Evolutionary conservation across 2,797 vertebrate species (phyloP).

Genomic region (Hylomyscus alleni): DNA sequence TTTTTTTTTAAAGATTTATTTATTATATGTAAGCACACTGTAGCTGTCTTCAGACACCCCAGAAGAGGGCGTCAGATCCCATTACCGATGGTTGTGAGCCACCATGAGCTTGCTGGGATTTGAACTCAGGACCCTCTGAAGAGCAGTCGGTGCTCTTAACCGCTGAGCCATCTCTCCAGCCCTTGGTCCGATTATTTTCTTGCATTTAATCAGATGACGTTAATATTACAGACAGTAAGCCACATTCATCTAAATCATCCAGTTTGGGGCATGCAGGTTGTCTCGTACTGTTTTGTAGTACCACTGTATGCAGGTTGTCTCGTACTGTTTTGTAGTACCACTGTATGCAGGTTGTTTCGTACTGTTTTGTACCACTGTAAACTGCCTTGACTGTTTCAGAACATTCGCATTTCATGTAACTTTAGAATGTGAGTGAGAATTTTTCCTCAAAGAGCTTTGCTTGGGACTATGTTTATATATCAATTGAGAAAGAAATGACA

Average conservation of each 20-base stretch:
- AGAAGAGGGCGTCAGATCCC: no score
- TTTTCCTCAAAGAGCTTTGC: slow-evolving; percentile 12
- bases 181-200: slow-evolving; percentile 37
- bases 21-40: no score
- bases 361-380: slow-evolving; percentile 21
- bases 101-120: no score
- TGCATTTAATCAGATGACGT: not conserved
- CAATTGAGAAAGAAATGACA: not conserved
- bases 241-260: not conserved
- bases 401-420: slow-evolving; percentile 37
- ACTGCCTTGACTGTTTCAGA: slow-evolving; percentile 30
- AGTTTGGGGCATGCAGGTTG: not conserved
- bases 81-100: no score
- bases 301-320: not conserved
- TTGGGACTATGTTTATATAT: not conserved
- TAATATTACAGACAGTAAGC: not conserved
- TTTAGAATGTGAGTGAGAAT: slow-evolving; percentile 63
- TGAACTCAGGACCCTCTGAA: no score
- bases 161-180: no score
- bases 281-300: slow-evolving; percentile 2
- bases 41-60: no score
- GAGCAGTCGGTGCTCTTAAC: no score
- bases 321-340: not conserved
- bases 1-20: not conserved
- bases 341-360: not conserved